Percentiles rank a stretch among this genome's conserved stretches.
phyloP scores from a whole-genome alignment of 2,888 invertebrate species.

The Pediacus dermestoides region DNA sequence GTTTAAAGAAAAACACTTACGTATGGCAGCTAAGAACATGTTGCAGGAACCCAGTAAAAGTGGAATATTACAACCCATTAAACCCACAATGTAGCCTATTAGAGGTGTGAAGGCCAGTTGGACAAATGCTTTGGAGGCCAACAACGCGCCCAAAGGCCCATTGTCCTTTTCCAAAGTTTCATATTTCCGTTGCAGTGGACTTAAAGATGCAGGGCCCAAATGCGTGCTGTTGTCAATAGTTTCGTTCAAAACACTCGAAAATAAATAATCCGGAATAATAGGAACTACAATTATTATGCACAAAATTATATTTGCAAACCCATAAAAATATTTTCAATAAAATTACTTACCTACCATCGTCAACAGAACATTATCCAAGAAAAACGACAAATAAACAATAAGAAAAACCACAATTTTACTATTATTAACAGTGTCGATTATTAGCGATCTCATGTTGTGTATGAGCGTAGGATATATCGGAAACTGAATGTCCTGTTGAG shows the following conservation, averaged over 20 bases:
- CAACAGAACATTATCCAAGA: constrained; percentile 81
- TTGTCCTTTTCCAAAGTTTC: constrained; percentile 57
- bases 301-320: too few relatives aligned
- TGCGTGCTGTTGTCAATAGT: constrained; percentile 16
- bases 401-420: constrained; percentile 51
- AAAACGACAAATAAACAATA: constrained; percentile 70
- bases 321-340: neutral
- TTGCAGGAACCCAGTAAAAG: constrained; percentile 66
- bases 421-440: too few relatives aligned
- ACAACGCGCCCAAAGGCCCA: constrained; percentile 63
- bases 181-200: constrained; percentile 47
- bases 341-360: constrained; percentile 78
- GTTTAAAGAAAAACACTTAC: constrained; percentile 59
- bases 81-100: constrained; percentile 65
- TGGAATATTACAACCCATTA: constrained; percentile 65
- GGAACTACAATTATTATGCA: constrained; percentile 65
- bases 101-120: constrained; percentile 75
- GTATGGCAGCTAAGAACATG: constrained; percentile 62
- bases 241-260: constrained; percentile 52
- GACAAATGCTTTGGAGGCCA: constrained; percentile 76
- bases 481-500: constrained; percentile 17
- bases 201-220: constrained; percentile 40
- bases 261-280: constrained; percentile 73
- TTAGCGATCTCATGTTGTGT: constrained; percentile 13
- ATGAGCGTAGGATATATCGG: constrained; percentile 15